Base-by-base conservation (phyloP, 1,140 invertebrate genomes). In the Bradynema listronoti region DNA sequence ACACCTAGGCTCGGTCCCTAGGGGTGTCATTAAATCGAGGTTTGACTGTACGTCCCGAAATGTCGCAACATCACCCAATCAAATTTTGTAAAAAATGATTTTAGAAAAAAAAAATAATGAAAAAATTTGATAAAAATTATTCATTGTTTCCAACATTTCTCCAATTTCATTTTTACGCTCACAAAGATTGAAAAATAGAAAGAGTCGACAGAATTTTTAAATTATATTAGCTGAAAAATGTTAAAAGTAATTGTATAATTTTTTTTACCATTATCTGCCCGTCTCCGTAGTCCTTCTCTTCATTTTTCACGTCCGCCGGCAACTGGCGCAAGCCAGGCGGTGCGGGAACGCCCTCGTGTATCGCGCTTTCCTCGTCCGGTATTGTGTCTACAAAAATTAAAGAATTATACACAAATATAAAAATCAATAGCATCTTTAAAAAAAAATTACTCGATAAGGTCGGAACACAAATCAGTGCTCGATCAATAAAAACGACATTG, bases 401-500 rank as follows among this genome's bases (percentile, higher is more conserved):
- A 19, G 7, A 39, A 34, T 30, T 32, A 54, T 46, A 51, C 11
- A 27, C 42, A 54, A 58, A 69, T 16, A 24, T 16, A 45, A 30
- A 4, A 56, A 29, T 32, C n/a, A 63, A 52, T 22, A 22, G 42
- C 19, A 45, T 33, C 51, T 61, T 58, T 22, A 41, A 46, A 27
- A 47, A 36, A 19, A 49, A 74, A 75, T 72, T 85, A 80, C 83
- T 81, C 64, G 82, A 81, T 69, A 86, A 84, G 68, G 89, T 87
- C 0, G 92, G 92, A 24, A 92, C 88, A 24, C 97, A 89, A 64
- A 97, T 91, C 1, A 99, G 79, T 5, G 93, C 93, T 60, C 93
- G 84, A 78, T 99, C 94, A 73, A 98, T 95, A 78, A 98, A 97
- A 27, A 98, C 93, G 0, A 92, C 97, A 77, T 98, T 97, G 2